A percentile compares a stretch with the other conserved stretches of the same genome.
Evolutionary conservation across 53 echinoderm and acorn worm species (phyloP).

Genomic region (Glandiceps talaboti): DNA sequence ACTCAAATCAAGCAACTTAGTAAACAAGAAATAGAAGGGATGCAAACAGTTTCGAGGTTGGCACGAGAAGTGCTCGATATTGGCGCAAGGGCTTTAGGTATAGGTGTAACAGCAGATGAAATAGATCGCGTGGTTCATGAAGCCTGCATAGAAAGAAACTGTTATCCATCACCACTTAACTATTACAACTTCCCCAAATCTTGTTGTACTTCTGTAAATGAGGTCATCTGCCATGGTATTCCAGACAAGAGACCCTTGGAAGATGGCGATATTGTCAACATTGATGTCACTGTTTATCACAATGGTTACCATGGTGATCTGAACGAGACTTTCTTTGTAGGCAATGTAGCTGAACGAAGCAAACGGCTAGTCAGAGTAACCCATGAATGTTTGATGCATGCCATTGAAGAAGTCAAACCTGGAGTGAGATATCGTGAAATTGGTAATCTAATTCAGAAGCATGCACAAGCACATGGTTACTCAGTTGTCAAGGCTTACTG

Average conservation of each 20-base stretch:
- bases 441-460: slow-evolving; percentile 82
- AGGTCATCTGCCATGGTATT: slow-evolving; percentile 98
- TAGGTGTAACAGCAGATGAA: slow-evolving; percentile 87
- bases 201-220: slow-evolving; percentile 99
- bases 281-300: slow-evolving; percentile 96
- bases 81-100: slow-evolving; percentile 68
- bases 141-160: slow-evolving; percentile 83
- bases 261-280: slow-evolving; percentile 90
- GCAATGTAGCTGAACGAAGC: slow-evolving; percentile 70
- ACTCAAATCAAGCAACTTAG: slow-evolving; percentile 73
- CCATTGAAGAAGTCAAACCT: slow-evolving; percentile 76
- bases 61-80: slow-evolving; percentile 81
- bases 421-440: slow-evolving; percentile 92
- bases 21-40: slow-evolving; percentile 66
- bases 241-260: slow-evolving; percentile 83
- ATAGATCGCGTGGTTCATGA: slow-evolving; percentile 90
- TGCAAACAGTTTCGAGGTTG: slow-evolving; percentile 64
- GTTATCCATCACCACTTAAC: slow-evolving; percentile 96
- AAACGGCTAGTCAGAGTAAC: slow-evolving; percentile 65
- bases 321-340: slow-evolving; percentile 98
- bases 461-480: slow-evolving; percentile 76
- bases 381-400: slow-evolving; percentile 62
- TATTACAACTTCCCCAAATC: slow-evolving; percentile 95
- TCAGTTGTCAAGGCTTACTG: slow-evolving; percentile 91
- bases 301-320: slow-evolving; percentile 95